These are phyloP conservation scores for Mayetiola destructor DNA, from an alignment of 2,888 invertebrate species.

Conservation along the genomic window DNA sequence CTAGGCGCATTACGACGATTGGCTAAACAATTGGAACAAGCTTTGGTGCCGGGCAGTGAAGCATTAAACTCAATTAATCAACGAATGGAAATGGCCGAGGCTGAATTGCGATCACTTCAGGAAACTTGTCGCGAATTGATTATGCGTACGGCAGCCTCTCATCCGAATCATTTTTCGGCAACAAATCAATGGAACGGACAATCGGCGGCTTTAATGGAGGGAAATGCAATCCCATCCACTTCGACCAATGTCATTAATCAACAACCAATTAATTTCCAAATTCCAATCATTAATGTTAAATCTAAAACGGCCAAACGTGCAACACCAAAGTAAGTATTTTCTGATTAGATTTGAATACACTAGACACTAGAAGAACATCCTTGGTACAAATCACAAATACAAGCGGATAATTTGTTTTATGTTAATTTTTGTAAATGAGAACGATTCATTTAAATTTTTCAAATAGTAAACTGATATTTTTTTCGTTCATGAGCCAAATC, in stretches of 20 bases:
- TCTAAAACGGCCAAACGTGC: neutral
- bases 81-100: slow-evolving; percentile 51
- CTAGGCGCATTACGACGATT: slow-evolving; percentile 48
- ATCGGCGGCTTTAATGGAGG: too few species aligned
- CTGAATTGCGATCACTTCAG: slow-evolving; percentile 50
- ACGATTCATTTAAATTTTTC: slow-evolving; percentile 8
- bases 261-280: slow-evolving; percentile 14
- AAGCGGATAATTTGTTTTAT: slow-evolving; percentile 6
- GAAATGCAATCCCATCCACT: neutral
- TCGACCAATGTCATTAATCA: slow-evolving; percentile 1
- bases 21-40: slow-evolving; percentile 48
- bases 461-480: slow-evolving; percentile 3
- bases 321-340: slow-evolving; percentile 12
- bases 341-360: too few species aligned
- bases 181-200: slow-evolving; percentile 18
- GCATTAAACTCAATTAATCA: slow-evolving; percentile 46
- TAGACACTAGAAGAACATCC: too few species aligned
- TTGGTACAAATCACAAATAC: neutral
- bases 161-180: slow-evolving; percentile 24
- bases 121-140: slow-evolving; percentile 48
- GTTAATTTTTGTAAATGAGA: neutral
- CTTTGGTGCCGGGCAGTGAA: slow-evolving; percentile 50
- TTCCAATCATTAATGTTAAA: slow-evolving; percentile 6
- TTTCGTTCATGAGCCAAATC: too few species aligned
- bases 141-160: slow-evolving; percentile 34